phyloP scores from a whole-genome alignment of 2,888 invertebrate genomes.

The Lamellibrachia satsuma region DNA sequence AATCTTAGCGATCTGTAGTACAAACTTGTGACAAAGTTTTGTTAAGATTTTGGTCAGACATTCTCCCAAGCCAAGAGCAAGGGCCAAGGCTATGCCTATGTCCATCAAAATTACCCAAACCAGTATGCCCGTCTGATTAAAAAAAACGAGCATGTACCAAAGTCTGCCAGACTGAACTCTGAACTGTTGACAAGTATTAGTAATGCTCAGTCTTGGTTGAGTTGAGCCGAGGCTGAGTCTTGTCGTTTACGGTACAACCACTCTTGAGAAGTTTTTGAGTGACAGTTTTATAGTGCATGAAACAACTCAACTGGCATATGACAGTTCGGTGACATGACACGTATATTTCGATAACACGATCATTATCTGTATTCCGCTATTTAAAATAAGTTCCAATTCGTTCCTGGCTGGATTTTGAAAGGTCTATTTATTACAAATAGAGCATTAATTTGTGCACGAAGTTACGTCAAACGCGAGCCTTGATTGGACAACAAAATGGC shows the following conservation, averaged over 20 bases:
- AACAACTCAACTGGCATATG: neutral
- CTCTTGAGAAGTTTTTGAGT: too few species aligned
- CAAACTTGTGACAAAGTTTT: too few species aligned
- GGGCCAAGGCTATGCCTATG: too few species aligned
- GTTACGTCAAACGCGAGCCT: slow-evolving; percentile 13
- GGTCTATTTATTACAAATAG: neutral
- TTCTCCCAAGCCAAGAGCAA: too few species aligned
- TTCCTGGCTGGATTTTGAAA: neutral
- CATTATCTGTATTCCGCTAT: neutral
- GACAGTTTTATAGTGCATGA: neutral
- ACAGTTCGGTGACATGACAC: neutral
- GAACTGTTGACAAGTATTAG: too few species aligned
- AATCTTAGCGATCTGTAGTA: too few species aligned
- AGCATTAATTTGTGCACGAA: slow-evolving; percentile 7
- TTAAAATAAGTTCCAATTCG: neutral
- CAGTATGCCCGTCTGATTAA: too few species aligned
- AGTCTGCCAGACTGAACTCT: too few species aligned
- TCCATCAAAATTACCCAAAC: too few species aligned
- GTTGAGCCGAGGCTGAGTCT: neutral
- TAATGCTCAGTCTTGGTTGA: neutral
- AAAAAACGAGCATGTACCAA: too few species aligned
- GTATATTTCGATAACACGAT: neutral
- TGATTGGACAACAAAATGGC: slow-evolving; percentile 17
- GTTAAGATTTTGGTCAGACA: too few species aligned
- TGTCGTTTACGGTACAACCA: too few species aligned